Conservation (phyloP, 2,113 vertebrate species). For the Campylorhamphus procurvoides region DNA sequence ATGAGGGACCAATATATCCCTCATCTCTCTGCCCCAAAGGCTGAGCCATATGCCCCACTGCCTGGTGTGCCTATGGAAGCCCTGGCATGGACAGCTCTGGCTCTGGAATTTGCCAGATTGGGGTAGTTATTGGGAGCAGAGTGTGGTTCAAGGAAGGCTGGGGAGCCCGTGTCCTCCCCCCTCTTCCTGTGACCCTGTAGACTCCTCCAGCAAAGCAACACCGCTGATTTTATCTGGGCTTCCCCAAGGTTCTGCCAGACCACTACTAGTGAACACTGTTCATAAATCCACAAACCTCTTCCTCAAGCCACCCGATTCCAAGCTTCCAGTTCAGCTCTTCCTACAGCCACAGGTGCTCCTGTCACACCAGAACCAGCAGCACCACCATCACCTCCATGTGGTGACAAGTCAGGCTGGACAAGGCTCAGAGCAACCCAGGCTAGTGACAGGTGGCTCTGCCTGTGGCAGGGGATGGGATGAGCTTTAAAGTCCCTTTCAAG, state of each 20-base stretch:
- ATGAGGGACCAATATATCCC: too few species aligned
- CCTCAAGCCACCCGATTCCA: not conserved
- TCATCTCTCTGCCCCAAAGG: not conserved
- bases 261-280: accelerated
- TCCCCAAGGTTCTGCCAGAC: not conserved
- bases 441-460: not conserved
- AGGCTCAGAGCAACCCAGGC: not conserved
- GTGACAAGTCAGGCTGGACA: not conserved
- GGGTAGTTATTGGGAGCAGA: accelerated
- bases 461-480: too few species aligned
- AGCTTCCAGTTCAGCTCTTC: not conserved
- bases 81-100: not conserved
- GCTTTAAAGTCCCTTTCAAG: not conserved
- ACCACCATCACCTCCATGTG: accelerated
- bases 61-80: not conserved
- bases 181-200: accelerated
- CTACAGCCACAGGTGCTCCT: not conserved
- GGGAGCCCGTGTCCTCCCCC: accelerated
- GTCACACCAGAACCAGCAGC: not conserved
- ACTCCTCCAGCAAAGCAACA: not conserved
- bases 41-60: accelerated
- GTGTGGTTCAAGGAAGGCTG: not conserved
- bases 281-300: not conserved
- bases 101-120: not conserved
- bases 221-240: not conserved